Percentiles rank a stretch among this genome's conserved stretches.
Evolutionary conservation across 2,113 vertebrate species (phyloP).

Genomic region (Sinosuthora webbiana): DNA sequence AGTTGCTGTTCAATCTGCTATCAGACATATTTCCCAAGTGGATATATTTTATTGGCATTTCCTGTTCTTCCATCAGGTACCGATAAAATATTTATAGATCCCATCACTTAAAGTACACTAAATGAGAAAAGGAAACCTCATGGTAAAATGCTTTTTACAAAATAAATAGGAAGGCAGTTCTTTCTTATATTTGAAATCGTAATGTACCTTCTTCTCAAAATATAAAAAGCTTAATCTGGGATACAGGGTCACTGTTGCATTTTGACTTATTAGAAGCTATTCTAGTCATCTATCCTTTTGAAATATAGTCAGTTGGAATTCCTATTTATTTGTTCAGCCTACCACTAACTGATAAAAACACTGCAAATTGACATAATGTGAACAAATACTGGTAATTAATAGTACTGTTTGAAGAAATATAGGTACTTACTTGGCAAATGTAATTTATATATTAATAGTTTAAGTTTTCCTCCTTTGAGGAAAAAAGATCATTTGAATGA

Average conservation of each 20-base stretch:
- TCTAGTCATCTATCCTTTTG: neutral
- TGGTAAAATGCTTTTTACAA: neutral
- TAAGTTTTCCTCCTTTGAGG: neutral
- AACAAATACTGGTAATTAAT: neutral
- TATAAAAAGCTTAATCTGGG: neutral
- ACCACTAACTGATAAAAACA: neutral
- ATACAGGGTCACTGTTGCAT: neutral
- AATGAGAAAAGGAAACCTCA: neutral
- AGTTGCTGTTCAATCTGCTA: neutral
- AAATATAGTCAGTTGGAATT: neutral
- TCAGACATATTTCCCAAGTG: neutral
- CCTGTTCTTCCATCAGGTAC: neutral
- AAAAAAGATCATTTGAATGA: neutral
- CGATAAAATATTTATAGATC: constrained; percentile 12
- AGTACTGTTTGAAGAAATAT: neutral
- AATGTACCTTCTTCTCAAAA: neutral
- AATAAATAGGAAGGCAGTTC: neutral
- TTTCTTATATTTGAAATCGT: neutral
- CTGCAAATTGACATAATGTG: neutral
- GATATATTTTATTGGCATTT: neutral
- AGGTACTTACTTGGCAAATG: neutral
- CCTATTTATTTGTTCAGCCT: neutral
- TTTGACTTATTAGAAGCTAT: neutral
- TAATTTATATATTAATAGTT: neutral
- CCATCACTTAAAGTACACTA: neutral